Evolutionary conservation across 2,113 vertebrate species (phyloP).

Genomic region (Psophia crepitans): DNA sequence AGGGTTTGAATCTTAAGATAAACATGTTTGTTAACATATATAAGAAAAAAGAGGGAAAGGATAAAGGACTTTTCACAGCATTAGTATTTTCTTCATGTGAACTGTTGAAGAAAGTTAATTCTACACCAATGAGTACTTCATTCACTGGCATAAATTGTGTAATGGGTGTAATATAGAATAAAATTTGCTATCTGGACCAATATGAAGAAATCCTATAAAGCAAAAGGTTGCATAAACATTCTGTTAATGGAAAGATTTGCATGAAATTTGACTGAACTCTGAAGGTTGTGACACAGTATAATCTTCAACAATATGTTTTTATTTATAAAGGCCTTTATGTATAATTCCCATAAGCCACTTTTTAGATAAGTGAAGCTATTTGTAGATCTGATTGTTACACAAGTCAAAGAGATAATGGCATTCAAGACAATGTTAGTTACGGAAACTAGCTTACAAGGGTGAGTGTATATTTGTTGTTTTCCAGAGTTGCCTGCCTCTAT

Average conservation of each 20-base stretch:
- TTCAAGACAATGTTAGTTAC: neutral
- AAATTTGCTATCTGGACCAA: neutral
- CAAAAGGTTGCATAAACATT: neutral
- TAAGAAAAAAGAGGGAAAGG: neutral
- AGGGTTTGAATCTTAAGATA: neutral
- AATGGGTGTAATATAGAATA: neutral
- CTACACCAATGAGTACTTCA: neutral
- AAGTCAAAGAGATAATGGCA: neutral
- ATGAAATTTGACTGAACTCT: neutral
- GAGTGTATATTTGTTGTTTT: conserved; percentile 18
- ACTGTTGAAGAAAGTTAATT: neutral
- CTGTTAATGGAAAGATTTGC: neutral
- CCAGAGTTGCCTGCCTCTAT: neutral
- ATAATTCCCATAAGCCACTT: neutral
- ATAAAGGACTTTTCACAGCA: neutral
- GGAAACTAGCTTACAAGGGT: neutral
- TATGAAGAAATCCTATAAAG: neutral
- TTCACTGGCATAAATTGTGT: neutral
- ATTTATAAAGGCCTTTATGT: neutral
- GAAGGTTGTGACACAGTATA: neutral
- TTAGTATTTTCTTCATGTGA: neutral
- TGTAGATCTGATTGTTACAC: neutral
- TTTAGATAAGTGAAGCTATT: neutral
- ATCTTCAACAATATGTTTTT: neutral
- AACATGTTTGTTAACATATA: neutral